Evolutionary conservation across 2,113 vertebrate genomes (phyloP), one percentile per base, ranked within the genome.

Genomic region (Chionis minor): DNA sequence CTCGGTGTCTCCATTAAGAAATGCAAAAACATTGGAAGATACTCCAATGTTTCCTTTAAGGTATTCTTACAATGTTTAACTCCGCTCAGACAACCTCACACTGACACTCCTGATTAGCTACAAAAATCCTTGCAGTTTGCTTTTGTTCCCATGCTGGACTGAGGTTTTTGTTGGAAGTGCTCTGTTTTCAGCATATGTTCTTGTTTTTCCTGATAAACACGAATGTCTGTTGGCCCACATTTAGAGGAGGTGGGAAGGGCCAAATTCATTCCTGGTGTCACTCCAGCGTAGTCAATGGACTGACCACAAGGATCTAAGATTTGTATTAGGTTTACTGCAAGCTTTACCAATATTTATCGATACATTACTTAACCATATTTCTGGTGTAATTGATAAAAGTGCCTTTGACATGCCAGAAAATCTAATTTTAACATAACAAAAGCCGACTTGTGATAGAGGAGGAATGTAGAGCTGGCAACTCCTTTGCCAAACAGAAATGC

Each of bases 151-250:
- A 94, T 92, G 73, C 82, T 32, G 72, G 73, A 71, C 10, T 52
- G 85, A 94, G 83, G 77, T 89, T 98, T 97, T 96, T 97, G 90
- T 97, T 98, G 97, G 97, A 98, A 91, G 75, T 75, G 79, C 65
- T 95, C 66, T 78, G 45, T 89, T 94, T 91, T 59, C 86, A 95
- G 94, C 98, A 98, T 98, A 84, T 98, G 98, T 96, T 98, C 95
- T 92, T 98, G 91, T 96, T 98, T 98, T 97, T 81, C 92, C 88
- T 97, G 95, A 95, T 94, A 97, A 97, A 96, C 92, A 94, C 71
- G 38, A 65, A 73, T 84, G 94, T 92, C 69, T 92, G 58, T 95
- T 98, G 97, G 96, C 96, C 82, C 28, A 58, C 28, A 38, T 94
- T 94, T 96, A 88, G 85, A 84, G 62, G 94, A 91, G 88, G 74